These are phyloP conservation scores for Vulpes ferrilata DNA, from an alignment of 2,113 vertebrate species.

Conservation along the genomic window DNA sequence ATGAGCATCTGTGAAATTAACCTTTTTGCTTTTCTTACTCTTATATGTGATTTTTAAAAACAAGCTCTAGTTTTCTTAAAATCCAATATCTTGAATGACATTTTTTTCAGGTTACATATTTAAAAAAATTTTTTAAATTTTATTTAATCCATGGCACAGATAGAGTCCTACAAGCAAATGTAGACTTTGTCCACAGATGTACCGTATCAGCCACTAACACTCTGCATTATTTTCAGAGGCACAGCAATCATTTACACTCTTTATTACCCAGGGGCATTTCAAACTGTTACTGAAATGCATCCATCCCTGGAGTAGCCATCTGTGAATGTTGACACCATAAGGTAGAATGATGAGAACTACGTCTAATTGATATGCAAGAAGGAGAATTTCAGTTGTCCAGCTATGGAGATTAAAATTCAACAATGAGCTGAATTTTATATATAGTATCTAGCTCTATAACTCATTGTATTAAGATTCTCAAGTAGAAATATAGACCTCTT, in stretches of 20 bases:
- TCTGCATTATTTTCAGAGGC: slow-evolving; percentile 60
- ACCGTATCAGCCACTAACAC: background rate
- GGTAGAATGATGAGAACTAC: slow-evolving; percentile 47
- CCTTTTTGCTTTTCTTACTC: slow-evolving; percentile 51
- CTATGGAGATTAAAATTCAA: slow-evolving; percentile 48
- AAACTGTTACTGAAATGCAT: slow-evolving; percentile 76
- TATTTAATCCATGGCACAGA: slow-evolving; percentile 1
- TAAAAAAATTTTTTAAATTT: slow-evolving; percentile 45
- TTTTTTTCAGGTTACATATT: background rate
- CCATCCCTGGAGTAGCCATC: slow-evolving; percentile 77
- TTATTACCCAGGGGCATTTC: slow-evolving; percentile 81
- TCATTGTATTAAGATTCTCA: slow-evolving; percentile 2
- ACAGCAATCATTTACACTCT: slow-evolving; percentile 66
- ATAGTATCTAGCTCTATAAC: background rate
- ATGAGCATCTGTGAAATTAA: slow-evolving; percentile 47
- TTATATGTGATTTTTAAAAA: background rate
- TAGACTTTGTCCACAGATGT: slow-evolving; percentile 48
- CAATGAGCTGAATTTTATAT: background rate
- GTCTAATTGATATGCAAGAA: slow-evolving; percentile 69
- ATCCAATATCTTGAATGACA: background rate
- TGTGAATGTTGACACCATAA: slow-evolving; percentile 71
- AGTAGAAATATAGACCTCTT: background rate
- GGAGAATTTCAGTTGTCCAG: slow-evolving; percentile 56
- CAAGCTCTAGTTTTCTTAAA: background rate
- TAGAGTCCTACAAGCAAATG: background rate